These are phyloP conservation scores for Antheraea pernyi DNA, from an alignment of 1,140 invertebrate species.

Conservation along the genomic window DNA sequence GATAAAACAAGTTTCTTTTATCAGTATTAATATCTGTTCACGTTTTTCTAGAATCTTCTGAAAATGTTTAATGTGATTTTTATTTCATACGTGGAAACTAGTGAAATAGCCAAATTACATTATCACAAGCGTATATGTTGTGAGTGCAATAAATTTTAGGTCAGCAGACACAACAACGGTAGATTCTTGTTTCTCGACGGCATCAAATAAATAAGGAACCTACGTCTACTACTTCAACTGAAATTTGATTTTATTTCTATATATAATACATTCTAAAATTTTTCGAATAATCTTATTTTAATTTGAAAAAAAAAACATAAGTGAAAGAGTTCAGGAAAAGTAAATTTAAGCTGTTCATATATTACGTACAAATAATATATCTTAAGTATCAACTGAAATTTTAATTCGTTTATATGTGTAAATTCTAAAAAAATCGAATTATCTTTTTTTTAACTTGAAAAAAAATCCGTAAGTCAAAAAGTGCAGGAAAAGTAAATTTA, in stretches of 20 bases:
- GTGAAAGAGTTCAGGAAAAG: too few species aligned
- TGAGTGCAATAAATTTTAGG: slow-evolving; percentile 44
- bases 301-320: too few species aligned
- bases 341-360: too few species aligned
- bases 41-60: too few species aligned
- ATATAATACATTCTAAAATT: not conserved
- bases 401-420: not conserved
- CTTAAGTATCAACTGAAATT: slow-evolving; percentile 13
- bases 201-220: slow-evolving; percentile 35
- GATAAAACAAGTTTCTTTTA: too few species aligned
- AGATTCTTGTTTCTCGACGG: slow-evolving; percentile 48
- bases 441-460: too few species aligned
- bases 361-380: too few species aligned
- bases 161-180: slow-evolving; percentile 59
- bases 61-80: not conserved
- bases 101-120: slow-evolving; percentile 14
- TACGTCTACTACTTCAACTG: slow-evolving; percentile 4
- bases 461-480: too few species aligned
- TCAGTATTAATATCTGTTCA: too few species aligned
- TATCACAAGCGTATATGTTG: not conserved
- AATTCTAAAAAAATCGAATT: not conserved
- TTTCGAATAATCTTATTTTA: too few species aligned
- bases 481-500: too few species aligned
- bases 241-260: slow-evolving; percentile 10
- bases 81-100: slow-evolving; percentile 6